These are phyloP conservation scores for Rhabditoides inermis DNA, from an alignment of 2,888 invertebrate genomes.

Conservation along the genomic window DNA sequence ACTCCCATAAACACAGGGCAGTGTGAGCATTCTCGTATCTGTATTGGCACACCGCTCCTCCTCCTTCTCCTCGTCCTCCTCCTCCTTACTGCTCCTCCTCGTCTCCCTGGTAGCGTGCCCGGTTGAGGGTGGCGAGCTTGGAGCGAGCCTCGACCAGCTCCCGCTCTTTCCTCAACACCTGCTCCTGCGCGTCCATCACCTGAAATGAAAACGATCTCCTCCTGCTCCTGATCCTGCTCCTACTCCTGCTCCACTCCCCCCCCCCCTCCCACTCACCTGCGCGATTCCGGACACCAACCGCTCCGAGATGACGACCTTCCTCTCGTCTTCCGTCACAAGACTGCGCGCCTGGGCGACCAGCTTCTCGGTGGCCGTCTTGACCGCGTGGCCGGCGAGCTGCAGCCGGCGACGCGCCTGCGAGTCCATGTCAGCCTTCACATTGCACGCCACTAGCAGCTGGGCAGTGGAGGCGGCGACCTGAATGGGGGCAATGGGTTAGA, in stretches of 20 bases:
- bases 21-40: not conserved
- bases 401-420: slow-evolving; percentile 84
- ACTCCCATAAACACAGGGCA: no score
- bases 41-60: not conserved
- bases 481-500: no score
- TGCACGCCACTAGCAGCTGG: slow-evolving; percentile 91
- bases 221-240: not conserved
- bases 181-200: slow-evolving; percentile 56
- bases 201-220: no score
- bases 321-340: slow-evolving; percentile 83
- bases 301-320: slow-evolving; percentile 78
- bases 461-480: slow-evolving; percentile 89
- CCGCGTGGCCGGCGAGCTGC: slow-evolving; percentile 55
- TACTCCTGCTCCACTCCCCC: not conserved
- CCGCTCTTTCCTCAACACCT: slow-evolving; percentile 81
- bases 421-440: slow-evolving; percentile 93
- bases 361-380: slow-evolving; percentile 84
- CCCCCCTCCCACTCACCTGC: slow-evolving; percentile 22
- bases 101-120: slow-evolving; percentile 70
- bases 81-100: not conserved
- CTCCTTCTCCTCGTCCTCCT: not conserved
- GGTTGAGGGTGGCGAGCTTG: slow-evolving; percentile 78
- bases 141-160: slow-evolving; percentile 78
- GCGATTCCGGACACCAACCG: slow-evolving; percentile 68
- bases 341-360: slow-evolving; percentile 86